Evolutionary conservation across 1,140 invertebrate species (phyloP), one percentile per base, ranked within the genome.

Genomic region (Danaus plexippus): DNA sequence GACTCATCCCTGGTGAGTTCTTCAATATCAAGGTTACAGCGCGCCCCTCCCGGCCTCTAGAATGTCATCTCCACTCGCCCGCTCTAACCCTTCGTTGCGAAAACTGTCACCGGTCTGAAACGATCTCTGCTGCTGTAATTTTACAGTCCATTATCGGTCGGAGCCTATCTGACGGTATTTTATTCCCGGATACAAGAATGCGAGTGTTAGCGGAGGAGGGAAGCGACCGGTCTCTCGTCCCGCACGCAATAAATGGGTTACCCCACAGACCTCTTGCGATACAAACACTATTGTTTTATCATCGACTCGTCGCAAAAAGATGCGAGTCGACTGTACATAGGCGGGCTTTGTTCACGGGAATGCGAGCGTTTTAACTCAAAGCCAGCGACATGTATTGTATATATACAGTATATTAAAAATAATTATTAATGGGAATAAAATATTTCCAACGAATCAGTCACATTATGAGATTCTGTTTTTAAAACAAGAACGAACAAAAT

Each of bases 251-350:
- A 80, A 85, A 83, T 81, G 73, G 82, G 82, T 83, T 83, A 79
- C 78, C 79, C 80, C 73, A 85, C 80, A 85, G 73, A 85, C 82
- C 82, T 78, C 82, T 77, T 82, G 73, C 68, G 69, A 80, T 76
- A 78, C 64, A 78, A 74, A 82, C 69, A 70, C 67, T 61, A 69
- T 68, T 73, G 67, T 72, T 65, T 61, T 62, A 61, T 57, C 44
- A 40, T 47, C 44, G 43, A 58, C 22, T 32, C 22, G 22, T 32
- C 22, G 22, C 22, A 32, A 32, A 32, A 32, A 32, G 22, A 32
- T 8, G 22, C 22, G 22, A 32, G 22, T 5, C 22, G 22, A 32
- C 2, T 32, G 22, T 32, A 32, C 22, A 3, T 8, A 2, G 22
- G 22, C 22, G 22, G 22, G 22, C 22, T 32, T 32, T 32, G 22